Evolutionary conservation across 2,113 vertebrate species (phyloP).

Genomic region (Aspiorhynchus laticeps): DNA sequence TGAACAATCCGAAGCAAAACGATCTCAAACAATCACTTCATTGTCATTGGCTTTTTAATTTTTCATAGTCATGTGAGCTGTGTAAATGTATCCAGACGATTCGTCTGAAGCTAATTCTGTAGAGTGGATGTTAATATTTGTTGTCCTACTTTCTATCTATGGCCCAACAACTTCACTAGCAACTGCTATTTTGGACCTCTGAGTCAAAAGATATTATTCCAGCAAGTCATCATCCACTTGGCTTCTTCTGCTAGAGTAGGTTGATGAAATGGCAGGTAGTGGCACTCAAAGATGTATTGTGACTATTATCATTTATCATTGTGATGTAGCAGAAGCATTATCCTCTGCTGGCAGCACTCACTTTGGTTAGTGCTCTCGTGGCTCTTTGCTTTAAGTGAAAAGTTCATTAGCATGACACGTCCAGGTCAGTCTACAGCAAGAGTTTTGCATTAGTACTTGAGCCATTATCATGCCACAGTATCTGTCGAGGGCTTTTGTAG

Average conservation of each 20-base stretch:
- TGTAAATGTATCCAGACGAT: conserved; percentile 21
- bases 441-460: background rate
- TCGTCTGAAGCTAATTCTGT: background rate
- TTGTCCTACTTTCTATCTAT: background rate
- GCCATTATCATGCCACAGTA: background rate
- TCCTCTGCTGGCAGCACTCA: background rate
- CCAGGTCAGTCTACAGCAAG: background rate
- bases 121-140: conserved; percentile 28
- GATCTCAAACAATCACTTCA: conserved; percentile 14
- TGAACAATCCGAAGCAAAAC: conserved; percentile 18
- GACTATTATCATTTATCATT: conserved; percentile 16
- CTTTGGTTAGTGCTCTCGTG: background rate
- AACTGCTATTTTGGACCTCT: conserved; percentile 7
- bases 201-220: background rate
- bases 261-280: conserved; percentile 33
- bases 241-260: background rate
- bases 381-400: conserved; percentile 35
- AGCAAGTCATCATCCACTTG: conserved; percentile 1
- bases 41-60: conserved; percentile 18
- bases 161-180: background rate
- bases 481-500: background rate
- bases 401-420: background rate
- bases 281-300: conserved; percentile 9
- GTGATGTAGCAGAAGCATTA: conserved; percentile 12
- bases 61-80: conserved; percentile 38